Conservation (phyloP, 2,797 vertebrate species). For the Toxotes lorentzi region DNA sequence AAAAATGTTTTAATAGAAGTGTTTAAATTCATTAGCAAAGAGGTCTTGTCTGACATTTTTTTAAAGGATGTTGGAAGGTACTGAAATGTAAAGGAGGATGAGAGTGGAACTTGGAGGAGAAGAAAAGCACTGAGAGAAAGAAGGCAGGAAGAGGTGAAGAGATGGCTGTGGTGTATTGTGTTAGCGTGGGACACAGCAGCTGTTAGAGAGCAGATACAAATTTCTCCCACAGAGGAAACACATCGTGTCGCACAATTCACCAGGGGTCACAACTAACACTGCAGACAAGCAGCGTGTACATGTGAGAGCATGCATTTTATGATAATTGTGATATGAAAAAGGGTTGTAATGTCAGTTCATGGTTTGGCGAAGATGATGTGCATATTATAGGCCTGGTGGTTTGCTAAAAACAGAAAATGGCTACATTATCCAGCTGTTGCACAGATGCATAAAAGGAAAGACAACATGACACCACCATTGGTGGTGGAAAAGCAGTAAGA, state of each 20-base stretch:
- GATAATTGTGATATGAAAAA: slow-evolving; percentile 1
- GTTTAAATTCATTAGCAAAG: background rate
- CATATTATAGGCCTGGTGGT: background rate
- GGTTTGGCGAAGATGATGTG: slow-evolving; percentile 6
- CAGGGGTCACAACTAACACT: slow-evolving; percentile 16
- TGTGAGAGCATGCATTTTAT: background rate
- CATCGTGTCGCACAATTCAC: slow-evolving; percentile 19
- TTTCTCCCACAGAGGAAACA: slow-evolving; percentile 34
- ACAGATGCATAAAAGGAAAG: slow-evolving; percentile 1
- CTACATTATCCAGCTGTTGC: background rate
- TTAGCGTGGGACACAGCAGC: slow-evolving; percentile 7
- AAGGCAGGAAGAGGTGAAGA: background rate
- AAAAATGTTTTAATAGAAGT: slow-evolving; percentile 7
- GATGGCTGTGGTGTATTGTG: background rate
- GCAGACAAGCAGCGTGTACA: background rate
- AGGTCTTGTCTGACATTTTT: slow-evolving; percentile 4
- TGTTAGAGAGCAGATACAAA: slow-evolving; percentile 35
- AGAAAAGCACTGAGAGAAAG: slow-evolving; percentile 1
- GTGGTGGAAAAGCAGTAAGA: background rate
- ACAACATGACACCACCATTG: background rate
- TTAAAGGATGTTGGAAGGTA: background rate
- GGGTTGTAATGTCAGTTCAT: background rate
- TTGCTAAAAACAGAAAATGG: background rate
- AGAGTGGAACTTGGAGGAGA: background rate
- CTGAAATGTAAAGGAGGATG: background rate